These are phyloP conservation scores for Brachionichthys hirsutus DNA, from an alignment of 2,113 vertebrate genomes.

Conservation along the genomic window DNA sequence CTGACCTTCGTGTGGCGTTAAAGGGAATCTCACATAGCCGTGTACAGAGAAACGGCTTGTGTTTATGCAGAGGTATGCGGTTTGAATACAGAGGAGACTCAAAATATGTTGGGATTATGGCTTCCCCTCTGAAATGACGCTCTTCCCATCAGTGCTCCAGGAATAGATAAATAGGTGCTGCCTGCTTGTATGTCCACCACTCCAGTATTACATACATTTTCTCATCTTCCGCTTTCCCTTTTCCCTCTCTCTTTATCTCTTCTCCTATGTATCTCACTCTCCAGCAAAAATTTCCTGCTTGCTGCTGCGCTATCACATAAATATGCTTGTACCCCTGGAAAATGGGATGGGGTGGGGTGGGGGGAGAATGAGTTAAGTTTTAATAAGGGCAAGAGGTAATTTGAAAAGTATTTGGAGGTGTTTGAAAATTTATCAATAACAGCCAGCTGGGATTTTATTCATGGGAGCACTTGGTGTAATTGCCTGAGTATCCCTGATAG, in stretches of 20 bases:
- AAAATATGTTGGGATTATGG: slow-evolving; percentile 56
- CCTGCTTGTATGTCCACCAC: slow-evolving; percentile 59
- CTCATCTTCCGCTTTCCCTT: slow-evolving; percentile 18
- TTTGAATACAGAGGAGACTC: slow-evolving; percentile 62
- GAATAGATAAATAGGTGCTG: slow-evolving; percentile 68
- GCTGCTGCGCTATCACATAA: slow-evolving; percentile 57
- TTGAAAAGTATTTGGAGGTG: slow-evolving; percentile 81
- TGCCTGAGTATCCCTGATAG: slow-evolving; percentile 81
- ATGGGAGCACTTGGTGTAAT: slow-evolving; percentile 81
- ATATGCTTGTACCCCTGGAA: slow-evolving; percentile 35
- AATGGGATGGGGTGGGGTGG: slow-evolving; percentile 4
- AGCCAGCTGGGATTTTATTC: slow-evolving; percentile 82
- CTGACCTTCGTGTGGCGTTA: slow-evolving; percentile 65
- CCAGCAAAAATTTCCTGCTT: slow-evolving; percentile 45
- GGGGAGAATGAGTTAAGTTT: slow-evolving; percentile 73
- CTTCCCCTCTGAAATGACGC: slow-evolving; percentile 59
- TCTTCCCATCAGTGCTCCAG: slow-evolving; percentile 47
- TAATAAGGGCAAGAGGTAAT: slow-evolving; percentile 79
- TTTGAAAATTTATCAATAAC: slow-evolving; percentile 83
- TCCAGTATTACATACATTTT: slow-evolving; percentile 40
- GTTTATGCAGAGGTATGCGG: slow-evolving; percentile 62
- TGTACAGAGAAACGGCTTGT: slow-evolving; percentile 71
- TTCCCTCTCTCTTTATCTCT: slow-evolving; percentile 14
- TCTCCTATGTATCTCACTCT: slow-evolving; percentile 23
- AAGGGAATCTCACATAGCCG: slow-evolving; percentile 67